Evolutionary conservation across 1,140 invertebrate species (phyloP).

Genomic region (Drosophila orosa): DNA sequence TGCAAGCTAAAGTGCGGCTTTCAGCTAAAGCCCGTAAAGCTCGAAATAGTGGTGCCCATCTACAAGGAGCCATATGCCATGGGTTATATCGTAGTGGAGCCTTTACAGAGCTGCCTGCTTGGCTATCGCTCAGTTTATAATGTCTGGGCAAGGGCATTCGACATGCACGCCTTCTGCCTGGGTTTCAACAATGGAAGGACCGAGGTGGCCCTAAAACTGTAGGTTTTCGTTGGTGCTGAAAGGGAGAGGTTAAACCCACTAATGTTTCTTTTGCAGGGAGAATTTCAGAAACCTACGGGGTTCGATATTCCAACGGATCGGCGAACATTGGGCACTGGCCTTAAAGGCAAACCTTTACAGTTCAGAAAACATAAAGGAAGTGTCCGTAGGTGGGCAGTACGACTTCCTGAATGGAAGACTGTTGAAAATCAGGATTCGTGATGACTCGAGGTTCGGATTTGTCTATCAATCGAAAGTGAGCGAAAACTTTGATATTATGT

Average conservation of each 20-base stretch:
- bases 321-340: conserved; percentile 42
- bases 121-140: conserved; percentile 51
- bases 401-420: conserved; percentile 27
- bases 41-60: conserved; percentile 46
- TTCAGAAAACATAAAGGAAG: conserved; percentile 1
- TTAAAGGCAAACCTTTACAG: conserved; percentile 39
- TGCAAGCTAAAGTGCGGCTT: conserved; percentile 25
- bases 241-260: background rate
- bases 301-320: conserved; percentile 55
- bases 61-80: conserved; percentile 18
- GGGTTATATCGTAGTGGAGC: conserved; percentile 38
- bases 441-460: conserved; percentile 35
- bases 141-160: conserved; percentile 17
- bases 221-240: background rate
- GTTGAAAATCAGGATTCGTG: conserved; percentile 41
- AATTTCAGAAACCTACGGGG: conserved; percentile 54
- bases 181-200: conserved; percentile 39
- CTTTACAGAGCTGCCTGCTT: conserved; percentile 18
- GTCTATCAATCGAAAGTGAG: conserved; percentile 30
- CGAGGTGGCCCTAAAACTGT: conserved; percentile 52
- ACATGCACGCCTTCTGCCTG: conserved; percentile 45
- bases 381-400: conserved; percentile 51
- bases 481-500: conserved; percentile 28
- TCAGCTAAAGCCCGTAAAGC: conserved; percentile 29
- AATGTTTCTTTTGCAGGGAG: conserved; percentile 22